Base-by-base conservation (phyloP, 2,113 vertebrate genomes). In the Machaerirhynchus nigripectus region DNA sequence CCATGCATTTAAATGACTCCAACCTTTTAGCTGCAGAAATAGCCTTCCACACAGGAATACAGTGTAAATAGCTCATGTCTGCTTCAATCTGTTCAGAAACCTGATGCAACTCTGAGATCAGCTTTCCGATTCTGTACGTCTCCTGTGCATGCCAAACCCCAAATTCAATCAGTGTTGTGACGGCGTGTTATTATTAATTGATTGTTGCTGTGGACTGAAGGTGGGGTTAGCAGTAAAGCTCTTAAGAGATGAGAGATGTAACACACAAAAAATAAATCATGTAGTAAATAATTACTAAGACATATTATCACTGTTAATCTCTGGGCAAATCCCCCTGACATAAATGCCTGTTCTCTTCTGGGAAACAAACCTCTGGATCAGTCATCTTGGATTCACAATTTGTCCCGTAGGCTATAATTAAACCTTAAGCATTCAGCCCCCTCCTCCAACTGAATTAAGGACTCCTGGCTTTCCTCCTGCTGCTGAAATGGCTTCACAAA, bases 301-400 rank as follows among this genome's bases (percentile, higher is more conserved):
- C 87, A 87, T 70, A 93, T 93, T 90, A 96, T 94, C 90, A 47
- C 65, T 87, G 81, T 64, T 96, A 95, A 95, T 96, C 95, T 95
- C 92, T 52, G 40, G 42, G 37, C 53, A 96, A 95, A 96, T 97
- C 70, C 74, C 64, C 67, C 37, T 73, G 87, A 73, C 60, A 96
- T 22, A 78, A 90, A 93, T 44, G 92, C 40, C 53, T 91, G 57
- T 28, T 49, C 78, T 83, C 90, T 76, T 79, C 74, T 79, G 84
- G 84, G 90, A 94, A 82, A 82, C 59, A 75, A 95, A 87, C 57
- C 67, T 86, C 71, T 92, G 84, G 59, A 79, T 87, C 77, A 68
- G 46, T 65, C 44, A 84, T 84, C 91, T 63, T 53, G 35, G 81
- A 87, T 57, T 87, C 94, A 91, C 53, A 63, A 53, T 89, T 91